These are phyloP conservation scores for Xenops minutus DNA, from an alignment of 2,797 vertebrate species.

Conservation along the genomic window DNA sequence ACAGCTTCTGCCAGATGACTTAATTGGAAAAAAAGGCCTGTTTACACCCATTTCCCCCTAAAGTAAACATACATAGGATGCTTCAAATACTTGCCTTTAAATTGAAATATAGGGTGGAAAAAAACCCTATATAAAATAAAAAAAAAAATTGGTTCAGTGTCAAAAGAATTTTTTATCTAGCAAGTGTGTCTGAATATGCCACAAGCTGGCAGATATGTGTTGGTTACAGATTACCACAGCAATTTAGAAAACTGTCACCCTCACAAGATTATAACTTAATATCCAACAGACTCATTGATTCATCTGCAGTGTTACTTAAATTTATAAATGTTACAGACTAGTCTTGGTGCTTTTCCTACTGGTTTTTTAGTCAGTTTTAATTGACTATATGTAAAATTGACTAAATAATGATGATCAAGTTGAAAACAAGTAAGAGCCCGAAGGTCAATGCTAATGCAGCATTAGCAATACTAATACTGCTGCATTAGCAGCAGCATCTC, in stretches of 20 bases:
- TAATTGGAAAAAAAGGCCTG: not conserved
- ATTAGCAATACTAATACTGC: not conserved
- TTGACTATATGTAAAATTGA: not conserved
- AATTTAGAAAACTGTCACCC: not conserved
- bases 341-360: not conserved
- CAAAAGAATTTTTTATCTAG: not conserved
- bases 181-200: not conserved
- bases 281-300: not conserved
- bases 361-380: not conserved
- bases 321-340: not conserved
- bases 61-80: not conserved
- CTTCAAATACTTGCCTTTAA: not conserved
- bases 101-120: not conserved
- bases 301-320: fast-evolving
- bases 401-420: not conserved
- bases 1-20: not conserved
- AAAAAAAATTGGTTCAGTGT: not conserved
- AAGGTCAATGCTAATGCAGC: not conserved
- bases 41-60: not conserved
- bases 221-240: not conserved
- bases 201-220: not conserved
- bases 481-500: not conserved
- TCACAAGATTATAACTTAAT: not conserved
- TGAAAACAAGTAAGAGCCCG: not conserved
- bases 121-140: not conserved